Base-by-base conservation (phyloP, 2,888 invertebrate species). In the Phaedon cochleariae region DNA sequence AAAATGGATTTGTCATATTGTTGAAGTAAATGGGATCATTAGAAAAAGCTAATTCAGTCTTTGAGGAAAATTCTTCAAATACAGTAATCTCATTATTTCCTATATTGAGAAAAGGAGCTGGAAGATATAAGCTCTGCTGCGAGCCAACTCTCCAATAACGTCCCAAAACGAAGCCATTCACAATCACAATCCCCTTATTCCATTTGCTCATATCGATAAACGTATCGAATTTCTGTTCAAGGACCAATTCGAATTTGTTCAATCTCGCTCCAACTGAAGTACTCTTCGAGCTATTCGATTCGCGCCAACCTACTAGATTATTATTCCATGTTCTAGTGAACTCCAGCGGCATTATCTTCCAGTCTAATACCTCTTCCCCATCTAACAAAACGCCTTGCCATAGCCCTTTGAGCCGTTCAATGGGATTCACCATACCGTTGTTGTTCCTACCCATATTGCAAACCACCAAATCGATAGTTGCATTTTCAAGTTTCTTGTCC, bases 401-500 rank as follows among this genome's bases (percentile, higher is more conserved):
- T 9, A 83, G 62, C 0, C 83, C 84, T 72, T 76, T 84, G 73
- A 71, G 76, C 58, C 81, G 80, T 54, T 67, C 68, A 54, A 20
- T 55, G 54, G n/a, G n/a, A n/a, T n/a, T n/a, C n/a, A n/a, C n/a
- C n/a, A 87, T 86, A 77, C 81, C 82, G 68, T 74, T 81, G 80
- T 94, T 94, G 37, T 92, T 88, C 59, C 95, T 87, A 7, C 96
- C 96, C 84, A 92, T 92, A 80, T 93, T 95, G 83, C 96, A 96
- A 0, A 86, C 84, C 1, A 89, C 72, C 6, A 87, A 67, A 62
- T 84, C 83, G 17, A 87, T 58, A 48, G 79, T 81, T 1, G 79
- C 79, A 2, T 78, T 75, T 15, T 71, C 68, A 17, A 72, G 54
- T 18, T 65, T 60, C 9, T 68, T 49, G 65, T 66, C 57, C 4